A percentile compares a stretch with the other conserved stretches of the same genome.
phyloP scores from a whole-genome alignment of 1,140 invertebrate genomes.

The Colletes latitarsis region DNA sequence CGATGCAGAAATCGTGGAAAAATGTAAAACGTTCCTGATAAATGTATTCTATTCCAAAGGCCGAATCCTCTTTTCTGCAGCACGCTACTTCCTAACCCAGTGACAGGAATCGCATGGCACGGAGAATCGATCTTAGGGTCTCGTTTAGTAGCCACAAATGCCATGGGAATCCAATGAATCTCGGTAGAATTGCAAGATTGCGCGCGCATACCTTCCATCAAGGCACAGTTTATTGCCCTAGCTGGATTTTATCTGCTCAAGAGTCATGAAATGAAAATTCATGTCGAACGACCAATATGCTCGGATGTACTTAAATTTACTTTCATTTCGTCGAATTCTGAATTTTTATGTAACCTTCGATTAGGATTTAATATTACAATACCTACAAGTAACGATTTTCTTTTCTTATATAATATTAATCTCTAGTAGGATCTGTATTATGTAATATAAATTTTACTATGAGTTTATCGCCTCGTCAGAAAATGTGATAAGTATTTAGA shows the following conservation, averaged over 20 bases:
- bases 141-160: not conserved
- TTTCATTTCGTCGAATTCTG: not conserved
- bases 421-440: no score
- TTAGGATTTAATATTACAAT: no score
- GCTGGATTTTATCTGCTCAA: not conserved
- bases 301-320: not conserved
- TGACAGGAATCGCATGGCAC: not conserved
- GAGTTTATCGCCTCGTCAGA: no score
- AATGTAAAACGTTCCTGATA: not conserved
- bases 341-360: not conserved
- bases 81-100: no score
- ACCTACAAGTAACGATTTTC: no score
- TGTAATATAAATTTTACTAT: no score
- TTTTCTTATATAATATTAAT: no score
- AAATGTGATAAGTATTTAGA: no score
- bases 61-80: not conserved
- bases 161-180: slow-evolving; percentile 5
- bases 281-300: not conserved
- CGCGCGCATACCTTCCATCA: not conserved
- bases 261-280: slow-evolving; percentile 1
- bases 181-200: not conserved
- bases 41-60: not conserved
- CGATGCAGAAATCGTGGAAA: no score
- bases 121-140: not conserved
- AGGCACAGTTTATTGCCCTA: slow-evolving; percentile 1